A percentile compares a stretch with the other conserved stretches of the same genome.
These are phyloP conservation scores for Thermophis baileyi DNA, from an alignment of 2,113 vertebrate species.

Conservation along the genomic window DNA sequence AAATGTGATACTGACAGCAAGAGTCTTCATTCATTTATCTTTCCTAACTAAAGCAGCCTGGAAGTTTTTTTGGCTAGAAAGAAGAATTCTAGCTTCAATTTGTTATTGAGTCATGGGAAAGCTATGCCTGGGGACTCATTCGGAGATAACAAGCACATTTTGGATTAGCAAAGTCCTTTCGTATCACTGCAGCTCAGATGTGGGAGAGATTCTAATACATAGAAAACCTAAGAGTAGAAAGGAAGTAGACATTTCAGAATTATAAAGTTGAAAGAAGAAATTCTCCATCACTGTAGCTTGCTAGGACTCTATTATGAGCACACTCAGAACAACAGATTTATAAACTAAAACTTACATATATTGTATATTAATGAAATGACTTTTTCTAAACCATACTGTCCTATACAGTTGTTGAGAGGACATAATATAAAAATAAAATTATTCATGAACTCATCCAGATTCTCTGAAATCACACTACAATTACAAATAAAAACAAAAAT, in stretches of 20 bases:
- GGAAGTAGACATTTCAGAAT: not conserved
- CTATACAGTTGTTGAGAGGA: not conserved
- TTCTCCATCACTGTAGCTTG: not conserved
- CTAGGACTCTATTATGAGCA: not conserved
- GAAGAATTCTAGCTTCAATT: not conserved
- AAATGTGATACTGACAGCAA: not conserved
- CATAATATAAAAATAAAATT: not conserved
- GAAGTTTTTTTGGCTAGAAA: not conserved
- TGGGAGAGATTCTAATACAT: not conserved
- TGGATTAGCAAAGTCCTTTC: not conserved
- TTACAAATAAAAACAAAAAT: conserved; percentile 30
- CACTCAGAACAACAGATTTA: not conserved
- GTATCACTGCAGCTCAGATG: not conserved
- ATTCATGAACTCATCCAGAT: not conserved
- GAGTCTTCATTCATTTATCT: not conserved
- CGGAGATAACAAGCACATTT: not conserved
- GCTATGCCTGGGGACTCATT: not conserved
- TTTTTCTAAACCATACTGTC: not conserved
- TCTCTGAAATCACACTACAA: not conserved
- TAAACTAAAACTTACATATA: not conserved
- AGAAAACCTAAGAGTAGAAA: not conserved
- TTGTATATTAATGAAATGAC: not conserved
- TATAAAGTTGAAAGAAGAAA: not conserved
- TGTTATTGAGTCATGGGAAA: not conserved
- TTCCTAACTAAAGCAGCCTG: not conserved